Percentiles rank a stretch among this genome's conserved stretches.
Conservation (phyloP, 2,113 vertebrate species). For the Amia ocellicauda region DNA sequence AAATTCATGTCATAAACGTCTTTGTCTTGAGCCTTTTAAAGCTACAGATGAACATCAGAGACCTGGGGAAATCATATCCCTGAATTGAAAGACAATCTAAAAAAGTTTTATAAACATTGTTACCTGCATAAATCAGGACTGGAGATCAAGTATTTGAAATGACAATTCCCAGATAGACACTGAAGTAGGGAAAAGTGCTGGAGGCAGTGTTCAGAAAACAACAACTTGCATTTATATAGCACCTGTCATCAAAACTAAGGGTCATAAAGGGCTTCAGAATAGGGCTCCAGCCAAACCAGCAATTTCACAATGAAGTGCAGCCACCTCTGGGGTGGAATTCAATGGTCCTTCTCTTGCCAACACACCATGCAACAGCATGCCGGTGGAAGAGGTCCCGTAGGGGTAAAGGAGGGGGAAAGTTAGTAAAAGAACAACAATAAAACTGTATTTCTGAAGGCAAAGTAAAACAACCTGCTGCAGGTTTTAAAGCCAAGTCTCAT, state of each 20-base stretch:
- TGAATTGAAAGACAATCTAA: no score
- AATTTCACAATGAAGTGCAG: conserved; percentile 35
- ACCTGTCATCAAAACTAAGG: no score
- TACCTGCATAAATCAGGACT: no score
- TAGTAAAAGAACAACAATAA: conserved; percentile 35
- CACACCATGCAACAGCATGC: conserved; percentile 47
- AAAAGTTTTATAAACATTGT: no score
- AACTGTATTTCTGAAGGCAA: conserved; percentile 36
- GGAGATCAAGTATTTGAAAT: background rate
- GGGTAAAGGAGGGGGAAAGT: conserved; percentile 29
- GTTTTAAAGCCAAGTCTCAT: conserved; percentile 3
- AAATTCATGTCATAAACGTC: no score
- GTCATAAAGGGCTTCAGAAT: conserved; percentile 23
- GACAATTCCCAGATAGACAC: no score
- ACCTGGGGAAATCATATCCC: no score
- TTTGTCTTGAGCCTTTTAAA: no score
- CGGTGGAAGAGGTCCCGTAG: conserved; percentile 23
- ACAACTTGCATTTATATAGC: no score
- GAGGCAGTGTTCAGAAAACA: no score
- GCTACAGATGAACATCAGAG: no score
- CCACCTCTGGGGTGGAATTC: conserved; percentile 48
- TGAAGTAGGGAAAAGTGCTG: no score
- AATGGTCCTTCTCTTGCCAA: conserved; percentile 26
- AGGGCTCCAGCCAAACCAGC: conserved; percentile 41
- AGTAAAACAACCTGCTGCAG: conserved; percentile 32